phyloP scores from a whole-genome alignment of 2,113 vertebrate species.

The Hoplias malabaricus region DNA sequence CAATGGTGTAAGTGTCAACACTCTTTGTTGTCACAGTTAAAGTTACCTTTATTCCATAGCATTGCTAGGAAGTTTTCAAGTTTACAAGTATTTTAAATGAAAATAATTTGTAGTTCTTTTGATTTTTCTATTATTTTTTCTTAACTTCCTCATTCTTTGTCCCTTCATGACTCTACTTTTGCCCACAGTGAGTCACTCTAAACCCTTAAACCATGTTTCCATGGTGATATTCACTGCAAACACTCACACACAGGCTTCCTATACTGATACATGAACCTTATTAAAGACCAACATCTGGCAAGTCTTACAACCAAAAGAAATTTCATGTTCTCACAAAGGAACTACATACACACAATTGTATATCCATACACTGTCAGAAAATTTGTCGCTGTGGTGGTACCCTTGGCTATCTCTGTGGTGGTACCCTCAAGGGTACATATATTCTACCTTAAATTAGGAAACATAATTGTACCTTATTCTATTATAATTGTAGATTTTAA shows the following conservation, averaged over 20 bases:
- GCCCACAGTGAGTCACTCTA: constrained; percentile 49
- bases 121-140: background rate
- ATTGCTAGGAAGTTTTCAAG: background rate
- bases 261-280: constrained; percentile 12
- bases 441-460: too few species aligned
- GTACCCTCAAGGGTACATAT: too few species aligned
- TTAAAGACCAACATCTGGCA: background rate
- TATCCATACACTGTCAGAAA: too few species aligned
- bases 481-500: too few species aligned
- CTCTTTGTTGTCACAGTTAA: background rate
- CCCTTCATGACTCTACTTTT: constrained; percentile 38
- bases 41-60: background rate
- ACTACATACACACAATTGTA: background rate
- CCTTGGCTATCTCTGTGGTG: too few species aligned
- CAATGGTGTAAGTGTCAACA: background rate
- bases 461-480: too few species aligned
- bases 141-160: constrained; percentile 27
- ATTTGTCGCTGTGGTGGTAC: too few species aligned
- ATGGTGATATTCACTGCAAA: constrained; percentile 28
- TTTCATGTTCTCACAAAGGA: background rate
- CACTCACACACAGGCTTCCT: background rate
- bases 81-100: background rate
- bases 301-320: constrained; percentile 17
- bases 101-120: background rate
- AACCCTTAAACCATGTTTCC: constrained; percentile 35